Base-by-base conservation (phyloP, 1,140 invertebrate genomes). In the Hycleus cichorii region DNA sequence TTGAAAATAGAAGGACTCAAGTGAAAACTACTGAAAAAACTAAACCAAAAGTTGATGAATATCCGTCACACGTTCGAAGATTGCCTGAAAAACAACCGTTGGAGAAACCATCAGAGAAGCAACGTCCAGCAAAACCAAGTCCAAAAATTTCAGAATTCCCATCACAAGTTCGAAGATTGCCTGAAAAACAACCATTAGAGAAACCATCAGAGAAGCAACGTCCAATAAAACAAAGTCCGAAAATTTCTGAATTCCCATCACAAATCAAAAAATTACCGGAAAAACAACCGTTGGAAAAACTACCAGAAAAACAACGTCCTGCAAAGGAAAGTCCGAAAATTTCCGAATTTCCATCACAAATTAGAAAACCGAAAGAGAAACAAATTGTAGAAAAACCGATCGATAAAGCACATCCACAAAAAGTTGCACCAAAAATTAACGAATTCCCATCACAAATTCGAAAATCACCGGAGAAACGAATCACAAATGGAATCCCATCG, bases 391-490 rank as follows among this genome's bases (percentile, higher is more conserved):
- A 59, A 59, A 62, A 47, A 51, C 49, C 39, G 39, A 39, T 48
- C 25, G 18, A 26, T 39, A 38, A 25, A 40, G n/a, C 4, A 5
- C 32, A 32, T 5, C n/a, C 44, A 18, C 38, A 12, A 43, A 49
- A 59, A 45, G 42, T 48, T 8, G 40, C 18, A 18, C 52, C 52
- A 43, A 18, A 47, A 51, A 25, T 47, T 3, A 39, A 44, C 11
- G 61, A 60, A 47, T 60, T 47, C 49, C 54, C 49, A n/a, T 48
- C 51, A 1, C 60, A 59, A 54, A 58, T 48, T 12, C 50, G 44
- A 39, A 45, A 32, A 58, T 60, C 64, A 32, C 65, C 67, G 2
- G 58, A 65, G 51, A 6, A 50, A 49, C 46, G 57, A 58, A 49
- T 9, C 25, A 10, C 54, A 46, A 52, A 58, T 57, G 18, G 38